A percentile compares a stretch with the other conserved stretches of the same genome.
Evolutionary conservation across 2,888 invertebrate genomes (phyloP).

Genomic region (Nomada hirtipes): DNA sequence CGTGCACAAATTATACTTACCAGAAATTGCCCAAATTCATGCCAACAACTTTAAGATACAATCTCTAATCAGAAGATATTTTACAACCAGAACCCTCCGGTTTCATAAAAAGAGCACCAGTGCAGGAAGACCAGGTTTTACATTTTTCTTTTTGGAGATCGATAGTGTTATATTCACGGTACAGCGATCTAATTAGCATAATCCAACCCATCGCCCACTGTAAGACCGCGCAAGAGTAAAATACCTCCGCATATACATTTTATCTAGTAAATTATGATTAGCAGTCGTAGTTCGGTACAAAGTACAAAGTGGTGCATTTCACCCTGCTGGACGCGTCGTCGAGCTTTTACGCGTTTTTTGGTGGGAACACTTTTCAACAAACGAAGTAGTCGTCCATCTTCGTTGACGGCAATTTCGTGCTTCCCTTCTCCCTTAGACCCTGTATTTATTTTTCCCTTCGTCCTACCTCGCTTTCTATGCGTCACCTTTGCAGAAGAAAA

Average conservation of each 20-base stretch:
- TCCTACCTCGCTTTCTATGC: background rate
- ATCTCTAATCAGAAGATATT: too few relatives aligned
- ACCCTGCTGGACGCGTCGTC: background rate
- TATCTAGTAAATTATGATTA: conserved; percentile 36
- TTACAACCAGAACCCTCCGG: too few relatives aligned
- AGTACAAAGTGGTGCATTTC: conserved; percentile 20
- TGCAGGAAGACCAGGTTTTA: background rate
- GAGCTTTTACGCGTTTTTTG: conserved; percentile 32
- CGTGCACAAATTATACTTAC: too few relatives aligned
- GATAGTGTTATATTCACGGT: background rate
- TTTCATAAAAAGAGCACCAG: too few relatives aligned
- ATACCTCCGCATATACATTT: conserved; percentile 18
- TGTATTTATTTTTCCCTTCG: conserved; percentile 13
- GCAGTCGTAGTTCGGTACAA: background rate
- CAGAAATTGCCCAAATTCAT: too few relatives aligned
- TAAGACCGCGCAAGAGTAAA: conserved; percentile 7
- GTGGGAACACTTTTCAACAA: conserved; percentile 39
- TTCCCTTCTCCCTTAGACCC: conserved; percentile 7
- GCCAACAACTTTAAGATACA: too few relatives aligned
- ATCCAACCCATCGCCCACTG: conserved; percentile 3
- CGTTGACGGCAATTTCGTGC: conserved; percentile 27
- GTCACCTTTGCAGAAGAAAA: conserved; percentile 22
- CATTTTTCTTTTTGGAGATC: too few relatives aligned
- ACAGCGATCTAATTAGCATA: conserved; percentile 24
- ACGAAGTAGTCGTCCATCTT: conserved; percentile 1